Conservation (phyloP, 2,888 invertebrate species). For the Scaptomyza caliginosa region DNA sequence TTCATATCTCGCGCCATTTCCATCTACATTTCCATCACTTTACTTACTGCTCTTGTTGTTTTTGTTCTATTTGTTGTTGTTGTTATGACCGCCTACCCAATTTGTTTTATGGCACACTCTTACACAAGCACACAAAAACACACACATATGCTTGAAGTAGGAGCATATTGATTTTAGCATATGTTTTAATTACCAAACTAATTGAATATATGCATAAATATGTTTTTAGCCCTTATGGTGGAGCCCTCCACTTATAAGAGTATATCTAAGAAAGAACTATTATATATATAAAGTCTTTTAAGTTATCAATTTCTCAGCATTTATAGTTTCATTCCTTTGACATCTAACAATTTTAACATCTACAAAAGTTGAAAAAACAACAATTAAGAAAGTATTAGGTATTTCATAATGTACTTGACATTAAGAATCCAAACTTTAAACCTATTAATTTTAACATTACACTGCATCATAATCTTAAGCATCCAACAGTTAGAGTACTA, state of each 20-base stretch:
- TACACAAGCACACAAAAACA: slow-evolving; percentile 13
- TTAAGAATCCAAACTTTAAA: too few relatives aligned
- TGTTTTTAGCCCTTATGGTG: background rate
- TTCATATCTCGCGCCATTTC: background rate
- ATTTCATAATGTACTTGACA: too few relatives aligned
- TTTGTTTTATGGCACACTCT: slow-evolving; percentile 70
- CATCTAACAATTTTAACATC: too few relatives aligned
- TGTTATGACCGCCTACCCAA: slow-evolving; percentile 62
- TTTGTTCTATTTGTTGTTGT: slow-evolving; percentile 38
- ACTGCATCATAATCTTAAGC: background rate
- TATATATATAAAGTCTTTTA: too few relatives aligned
- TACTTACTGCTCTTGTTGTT: background rate
- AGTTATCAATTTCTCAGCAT: too few relatives aligned
- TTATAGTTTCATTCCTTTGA: too few relatives aligned
- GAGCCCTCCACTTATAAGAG: too few relatives aligned
- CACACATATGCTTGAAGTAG: background rate
- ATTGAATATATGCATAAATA: background rate
- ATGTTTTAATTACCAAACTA: slow-evolving; percentile 1
- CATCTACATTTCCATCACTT: slow-evolving; percentile 11
- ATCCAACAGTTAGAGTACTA: background rate
- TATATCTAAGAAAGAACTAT: too few relatives aligned
- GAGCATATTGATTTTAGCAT: slow-evolving; percentile 21
- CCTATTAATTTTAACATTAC: too few relatives aligned
- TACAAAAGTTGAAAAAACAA: too few relatives aligned
- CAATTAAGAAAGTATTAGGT: too few relatives aligned